Evolutionary conservation across 2,797 vertebrate genomes (phyloP).

Genomic region (Loriculus beryllinus): DNA sequence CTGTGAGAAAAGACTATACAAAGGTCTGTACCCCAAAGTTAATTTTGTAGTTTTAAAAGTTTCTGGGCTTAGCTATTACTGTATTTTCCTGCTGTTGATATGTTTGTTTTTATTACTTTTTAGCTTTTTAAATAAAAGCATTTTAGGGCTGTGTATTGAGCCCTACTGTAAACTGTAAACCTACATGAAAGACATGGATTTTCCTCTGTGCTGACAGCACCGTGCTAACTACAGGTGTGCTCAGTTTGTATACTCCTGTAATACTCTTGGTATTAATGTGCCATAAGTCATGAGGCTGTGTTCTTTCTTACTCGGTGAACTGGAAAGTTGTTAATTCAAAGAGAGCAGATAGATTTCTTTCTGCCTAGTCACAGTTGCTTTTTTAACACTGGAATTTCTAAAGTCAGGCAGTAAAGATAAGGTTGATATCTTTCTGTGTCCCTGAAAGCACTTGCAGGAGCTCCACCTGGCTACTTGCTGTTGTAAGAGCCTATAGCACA

Average conservation of each 20-base stretch:
- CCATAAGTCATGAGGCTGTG: fast-evolving
- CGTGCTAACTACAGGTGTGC: too few species aligned
- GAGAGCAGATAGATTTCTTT: neutral
- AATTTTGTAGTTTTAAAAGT: neutral
- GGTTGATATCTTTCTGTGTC: neutral
- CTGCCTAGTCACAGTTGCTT: neutral
- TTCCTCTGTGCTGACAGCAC: neutral
- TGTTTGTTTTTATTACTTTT: neutral
- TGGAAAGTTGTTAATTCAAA: neutral
- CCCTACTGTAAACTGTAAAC: neutral
- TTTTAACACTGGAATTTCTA: neutral
- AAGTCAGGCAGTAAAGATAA: neutral
- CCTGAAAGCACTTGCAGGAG: neutral
- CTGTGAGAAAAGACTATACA: too few species aligned
- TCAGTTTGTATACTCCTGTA: neutral
- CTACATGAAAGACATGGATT: fast-evolving
- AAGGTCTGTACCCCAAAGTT: neutral
- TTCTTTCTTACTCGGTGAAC: neutral
- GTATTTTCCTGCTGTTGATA: neutral
- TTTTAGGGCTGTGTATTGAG: neutral
- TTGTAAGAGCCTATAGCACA: neutral
- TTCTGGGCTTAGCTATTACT: neutral
- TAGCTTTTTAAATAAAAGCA: neutral
- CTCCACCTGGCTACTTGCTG: neutral
- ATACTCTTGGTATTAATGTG: neutral